Evolutionary conservation across 2,797 vertebrate genomes (phyloP).

Genomic region (Scyliorhinus canicula): DNA sequence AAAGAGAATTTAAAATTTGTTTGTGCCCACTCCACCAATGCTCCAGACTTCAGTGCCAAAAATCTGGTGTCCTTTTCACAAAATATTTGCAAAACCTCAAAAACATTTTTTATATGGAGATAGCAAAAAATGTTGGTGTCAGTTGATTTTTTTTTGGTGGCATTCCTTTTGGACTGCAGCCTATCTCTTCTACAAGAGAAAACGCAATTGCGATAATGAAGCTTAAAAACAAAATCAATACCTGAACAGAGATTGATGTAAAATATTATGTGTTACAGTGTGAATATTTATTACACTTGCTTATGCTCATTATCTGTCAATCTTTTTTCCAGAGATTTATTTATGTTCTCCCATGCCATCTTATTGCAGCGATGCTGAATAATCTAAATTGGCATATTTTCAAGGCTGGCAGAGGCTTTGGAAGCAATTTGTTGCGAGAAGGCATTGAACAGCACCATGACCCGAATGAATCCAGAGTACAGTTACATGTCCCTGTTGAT

Average conservation of each 20-base stretch:
- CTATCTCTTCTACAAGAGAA: background rate
- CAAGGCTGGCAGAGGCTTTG: background rate
- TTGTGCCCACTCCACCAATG: no score
- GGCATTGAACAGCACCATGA: background rate
- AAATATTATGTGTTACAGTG: background rate
- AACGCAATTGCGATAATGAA: conserved; percentile 31
- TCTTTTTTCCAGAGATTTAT: background rate
- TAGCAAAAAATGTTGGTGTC: background rate
- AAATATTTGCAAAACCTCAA: background rate
- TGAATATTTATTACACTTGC: background rate
- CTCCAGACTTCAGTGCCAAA: background rate
- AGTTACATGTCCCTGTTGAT: background rate
- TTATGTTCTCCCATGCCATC: background rate
- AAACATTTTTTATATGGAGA: background rate
- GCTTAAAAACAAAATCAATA: conserved; percentile 29
- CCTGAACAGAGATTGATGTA: background rate
- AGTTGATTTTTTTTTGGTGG: background rate
- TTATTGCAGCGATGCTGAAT: background rate
- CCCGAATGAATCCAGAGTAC: background rate
- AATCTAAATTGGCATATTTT: background rate
- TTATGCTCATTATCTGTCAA: conserved; percentile 6
- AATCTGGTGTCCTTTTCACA: background rate
- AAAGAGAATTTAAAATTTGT: background rate
- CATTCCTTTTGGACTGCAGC: background rate
- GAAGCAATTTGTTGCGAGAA: background rate